A percentile compares a stretch with the other conserved stretches of the same genome.
These are phyloP conservation scores for Agriopis marginaria DNA, from an alignment of 2,888 invertebrate species.

Conservation along the genomic window DNA sequence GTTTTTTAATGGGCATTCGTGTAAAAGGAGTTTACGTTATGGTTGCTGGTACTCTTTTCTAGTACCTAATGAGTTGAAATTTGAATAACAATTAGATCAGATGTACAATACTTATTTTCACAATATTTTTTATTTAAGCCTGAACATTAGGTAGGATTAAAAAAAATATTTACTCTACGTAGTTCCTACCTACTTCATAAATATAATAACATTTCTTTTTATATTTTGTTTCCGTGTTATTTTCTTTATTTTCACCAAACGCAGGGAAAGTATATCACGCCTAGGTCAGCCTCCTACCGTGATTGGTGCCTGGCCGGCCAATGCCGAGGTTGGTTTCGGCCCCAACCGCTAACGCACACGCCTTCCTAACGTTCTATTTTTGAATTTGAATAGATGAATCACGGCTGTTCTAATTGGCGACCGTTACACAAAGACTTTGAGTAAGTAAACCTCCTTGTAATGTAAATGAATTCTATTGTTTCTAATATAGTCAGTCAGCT, in stretches of 20 bases:
- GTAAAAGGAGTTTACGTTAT: no score
- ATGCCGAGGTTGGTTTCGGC: constrained; percentile 68
- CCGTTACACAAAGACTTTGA: constrained; percentile 39
- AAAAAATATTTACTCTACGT: no score
- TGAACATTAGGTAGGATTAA: no score
- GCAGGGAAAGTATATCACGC: constrained; percentile 68
- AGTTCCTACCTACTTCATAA: no score
- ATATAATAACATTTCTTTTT: neutral
- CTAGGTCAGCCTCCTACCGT: constrained; percentile 68
- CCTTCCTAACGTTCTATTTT: constrained; percentile 80
- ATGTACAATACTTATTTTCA: no score
- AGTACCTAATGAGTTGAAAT: no score
- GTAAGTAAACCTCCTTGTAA: neutral
- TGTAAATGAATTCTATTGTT: neutral
- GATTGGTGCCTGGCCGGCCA: constrained; percentile 76
- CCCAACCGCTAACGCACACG: constrained; percentile 67
- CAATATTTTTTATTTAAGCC: no score
- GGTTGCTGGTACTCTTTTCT: no score
- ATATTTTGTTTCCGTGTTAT: neutral
- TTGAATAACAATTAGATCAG: no score
- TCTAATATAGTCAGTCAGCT: no score
- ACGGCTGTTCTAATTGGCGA: constrained; percentile 56
- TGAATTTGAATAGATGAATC: constrained; percentile 69
- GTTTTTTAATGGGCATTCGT: no score
- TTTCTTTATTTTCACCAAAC: constrained; percentile 48